Conservation (phyloP, 1,140 invertebrate species). For the Drosophila lini region DNA sequence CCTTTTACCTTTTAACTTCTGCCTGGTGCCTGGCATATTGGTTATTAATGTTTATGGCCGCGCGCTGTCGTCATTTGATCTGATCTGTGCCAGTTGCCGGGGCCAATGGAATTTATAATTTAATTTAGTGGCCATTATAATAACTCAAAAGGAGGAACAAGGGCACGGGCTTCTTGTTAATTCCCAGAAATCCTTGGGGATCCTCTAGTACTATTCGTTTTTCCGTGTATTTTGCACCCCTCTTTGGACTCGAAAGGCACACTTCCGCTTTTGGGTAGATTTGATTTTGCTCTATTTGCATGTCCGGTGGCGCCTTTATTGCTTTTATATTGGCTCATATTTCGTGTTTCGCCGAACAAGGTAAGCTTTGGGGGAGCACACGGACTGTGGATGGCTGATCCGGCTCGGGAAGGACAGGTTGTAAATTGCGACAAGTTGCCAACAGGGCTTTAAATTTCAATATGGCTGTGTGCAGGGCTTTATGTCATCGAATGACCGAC, state of each 20-base stretch:
- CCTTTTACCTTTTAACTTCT: conserved; percentile 5
- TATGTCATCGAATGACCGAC: conserved; percentile 58
- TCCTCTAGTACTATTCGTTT: not conserved
- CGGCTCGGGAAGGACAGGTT: conserved; percentile 49
- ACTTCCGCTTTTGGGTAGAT: conserved; percentile 48
- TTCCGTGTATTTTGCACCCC: not conserved
- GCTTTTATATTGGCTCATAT: conserved; percentile 81
- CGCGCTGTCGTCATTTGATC: conserved; percentile 59
- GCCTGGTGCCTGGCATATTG: conserved; percentile 57
- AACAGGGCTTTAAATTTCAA: conserved; percentile 80
- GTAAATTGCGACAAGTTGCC: conserved; percentile 80
- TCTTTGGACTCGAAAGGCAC: conserved; percentile 4
- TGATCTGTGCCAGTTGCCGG: conserved; percentile 53
- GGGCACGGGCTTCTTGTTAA: not conserved
- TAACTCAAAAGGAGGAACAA: conserved; percentile 48
- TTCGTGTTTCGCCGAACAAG: conserved; percentile 44
- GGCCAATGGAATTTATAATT: conserved; percentile 73
- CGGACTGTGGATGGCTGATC: conserved; percentile 13
- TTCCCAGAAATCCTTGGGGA: not conserved
- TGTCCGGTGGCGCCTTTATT: conserved; percentile 65
- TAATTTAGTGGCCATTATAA: conserved; percentile 60
- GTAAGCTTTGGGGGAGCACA: conserved; percentile 1
- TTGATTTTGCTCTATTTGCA: conserved; percentile 59
- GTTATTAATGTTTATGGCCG: conserved; percentile 78
- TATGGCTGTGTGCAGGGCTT: conserved; percentile 50